These are phyloP conservation scores for Strix uralensis DNA, from an alignment of 2,113 vertebrate genomes.

Conservation along the genomic window DNA sequence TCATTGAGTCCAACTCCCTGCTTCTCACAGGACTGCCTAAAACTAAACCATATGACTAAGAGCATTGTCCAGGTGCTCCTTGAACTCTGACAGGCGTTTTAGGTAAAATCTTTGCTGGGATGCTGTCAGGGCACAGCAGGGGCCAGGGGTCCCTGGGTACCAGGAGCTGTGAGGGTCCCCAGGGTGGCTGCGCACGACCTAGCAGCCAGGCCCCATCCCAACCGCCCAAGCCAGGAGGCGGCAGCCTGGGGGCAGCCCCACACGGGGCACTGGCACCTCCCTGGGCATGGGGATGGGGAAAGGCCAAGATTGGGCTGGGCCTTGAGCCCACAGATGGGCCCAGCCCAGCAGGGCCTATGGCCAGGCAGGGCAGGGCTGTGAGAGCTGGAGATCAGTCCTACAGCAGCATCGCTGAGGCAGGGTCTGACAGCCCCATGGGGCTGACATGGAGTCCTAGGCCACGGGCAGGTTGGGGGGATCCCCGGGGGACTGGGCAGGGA, in stretches of 20 bases:
- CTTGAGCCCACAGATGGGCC: accelerated
- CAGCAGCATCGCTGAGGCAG: accelerated
- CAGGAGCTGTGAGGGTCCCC: accelerated
- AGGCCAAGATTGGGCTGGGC: accelerated
- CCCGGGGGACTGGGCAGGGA: background rate
- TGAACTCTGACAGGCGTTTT: background rate
- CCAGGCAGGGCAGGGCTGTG: background rate
- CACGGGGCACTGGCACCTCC: background rate
- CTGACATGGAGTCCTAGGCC: background rate
- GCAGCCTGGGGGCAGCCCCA: background rate
- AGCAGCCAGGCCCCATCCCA: background rate
- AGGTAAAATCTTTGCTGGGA: background rate
- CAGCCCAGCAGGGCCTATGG: accelerated
- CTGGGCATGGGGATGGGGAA: background rate
- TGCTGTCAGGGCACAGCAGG: background rate
- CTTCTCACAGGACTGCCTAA: background rate
- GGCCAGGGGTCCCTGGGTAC: background rate
- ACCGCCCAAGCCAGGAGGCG: background rate
- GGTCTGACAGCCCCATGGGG: background rate
- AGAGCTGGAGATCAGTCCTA: background rate
- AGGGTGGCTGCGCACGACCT: too few relatives aligned
- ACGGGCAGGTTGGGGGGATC: background rate
- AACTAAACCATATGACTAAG: background rate
- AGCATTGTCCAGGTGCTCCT: accelerated
- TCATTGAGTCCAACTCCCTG: background rate